Conservation (phyloP, 2,888 invertebrate species). For the Conus canariensis region DNA sequence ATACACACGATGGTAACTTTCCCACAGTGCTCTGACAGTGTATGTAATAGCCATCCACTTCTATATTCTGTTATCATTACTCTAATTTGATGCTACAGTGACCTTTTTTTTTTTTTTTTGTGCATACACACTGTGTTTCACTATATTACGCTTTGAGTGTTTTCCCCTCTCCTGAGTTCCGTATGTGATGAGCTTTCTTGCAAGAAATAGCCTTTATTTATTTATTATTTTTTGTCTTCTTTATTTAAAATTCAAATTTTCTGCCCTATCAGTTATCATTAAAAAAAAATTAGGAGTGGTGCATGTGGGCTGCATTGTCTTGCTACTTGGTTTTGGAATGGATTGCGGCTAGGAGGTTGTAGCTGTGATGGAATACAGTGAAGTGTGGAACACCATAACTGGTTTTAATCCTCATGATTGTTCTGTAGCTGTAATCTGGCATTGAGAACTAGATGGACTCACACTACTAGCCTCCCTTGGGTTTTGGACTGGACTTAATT, state of each 20-base stretch:
- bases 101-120: background rate
- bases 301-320: constrained; percentile 32
- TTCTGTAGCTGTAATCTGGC: background rate
- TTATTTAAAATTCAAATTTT: background rate
- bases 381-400: background rate
- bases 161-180: constrained; percentile 5
- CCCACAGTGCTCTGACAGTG: constrained; percentile 58
- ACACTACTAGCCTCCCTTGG: background rate
- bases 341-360: background rate
- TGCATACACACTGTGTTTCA: constrained; percentile 10
- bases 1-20: constrained; percentile 66
- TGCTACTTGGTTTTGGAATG: constrained; percentile 15
- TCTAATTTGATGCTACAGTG: constrained; percentile 30
- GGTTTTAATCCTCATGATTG: background rate
- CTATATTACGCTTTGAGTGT: constrained; percentile 29
- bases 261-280: background rate
- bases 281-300: background rate
- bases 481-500: background rate
- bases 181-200: background rate
- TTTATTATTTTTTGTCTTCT: background rate
- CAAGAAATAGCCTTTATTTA: background rate
- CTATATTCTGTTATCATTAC: constrained; percentile 5
- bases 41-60: constrained; percentile 42
- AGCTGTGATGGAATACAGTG: background rate
- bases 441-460: background rate